Conservation (phyloP, 2,797 vertebrate genomes). For the Pseudochirops corinnae region DNA sequence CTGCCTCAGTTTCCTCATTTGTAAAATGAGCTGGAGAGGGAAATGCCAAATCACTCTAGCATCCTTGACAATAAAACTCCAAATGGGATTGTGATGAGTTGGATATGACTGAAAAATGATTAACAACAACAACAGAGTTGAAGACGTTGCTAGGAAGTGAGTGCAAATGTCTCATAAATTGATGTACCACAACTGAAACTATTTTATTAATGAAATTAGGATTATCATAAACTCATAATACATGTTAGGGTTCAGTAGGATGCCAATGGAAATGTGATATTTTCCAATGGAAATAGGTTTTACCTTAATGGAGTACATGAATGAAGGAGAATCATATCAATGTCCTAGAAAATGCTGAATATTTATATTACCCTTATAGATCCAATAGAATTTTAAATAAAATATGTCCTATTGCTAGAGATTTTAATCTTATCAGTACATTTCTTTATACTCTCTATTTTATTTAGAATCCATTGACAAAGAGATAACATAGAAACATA, state of each 20-base stretch:
- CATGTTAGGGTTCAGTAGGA: conserved; percentile 70
- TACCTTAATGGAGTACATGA: conserved; percentile 66
- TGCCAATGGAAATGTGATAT: conserved; percentile 59
- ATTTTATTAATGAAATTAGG: conserved; percentile 81
- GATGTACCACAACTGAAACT: conserved; percentile 74
- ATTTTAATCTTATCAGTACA: conserved; percentile 1
- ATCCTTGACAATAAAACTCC: background rate
- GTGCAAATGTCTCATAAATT: conserved; percentile 76
- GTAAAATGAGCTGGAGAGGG: background rate
- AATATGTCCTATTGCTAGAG: conserved; percentile 29
- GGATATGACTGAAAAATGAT: background rate
- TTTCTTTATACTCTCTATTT: conserved; percentile 41
- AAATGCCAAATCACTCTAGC: background rate
- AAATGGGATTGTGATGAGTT: background rate
- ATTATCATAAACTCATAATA: conserved; percentile 82
- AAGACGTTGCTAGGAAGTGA: conserved; percentile 80
- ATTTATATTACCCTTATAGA: conserved; percentile 28
- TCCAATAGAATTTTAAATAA: conserved; percentile 42
- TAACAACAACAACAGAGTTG: conserved; percentile 37
- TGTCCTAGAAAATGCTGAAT: conserved; percentile 49
- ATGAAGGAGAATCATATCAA: conserved; percentile 33
- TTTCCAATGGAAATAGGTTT: conserved; percentile 61
- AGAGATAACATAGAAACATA: background rate
- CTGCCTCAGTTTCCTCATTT: background rate
- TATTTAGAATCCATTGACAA: conserved; percentile 6